Evolutionary conservation across 2,797 vertebrate species (phyloP).

Genomic region (Coilia nasus): DNA sequence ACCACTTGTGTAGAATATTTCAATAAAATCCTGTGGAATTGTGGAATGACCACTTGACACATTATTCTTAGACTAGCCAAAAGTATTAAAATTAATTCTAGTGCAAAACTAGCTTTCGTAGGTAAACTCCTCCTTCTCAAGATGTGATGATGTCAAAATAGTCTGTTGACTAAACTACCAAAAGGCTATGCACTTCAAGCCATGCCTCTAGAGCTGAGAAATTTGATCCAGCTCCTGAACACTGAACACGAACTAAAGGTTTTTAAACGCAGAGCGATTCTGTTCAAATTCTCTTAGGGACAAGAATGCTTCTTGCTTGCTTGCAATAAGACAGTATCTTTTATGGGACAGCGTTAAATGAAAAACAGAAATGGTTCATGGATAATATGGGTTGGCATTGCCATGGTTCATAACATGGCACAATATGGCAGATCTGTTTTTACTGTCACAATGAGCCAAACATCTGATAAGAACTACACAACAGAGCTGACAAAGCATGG

Average conservation of each 20-base stretch:
- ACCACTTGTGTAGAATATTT: too few relatives aligned
- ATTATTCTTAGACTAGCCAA: background rate
- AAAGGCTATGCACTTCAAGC: background rate
- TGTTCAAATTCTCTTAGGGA: background rate
- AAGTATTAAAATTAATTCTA: background rate
- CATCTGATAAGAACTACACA: background rate
- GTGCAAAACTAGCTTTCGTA: background rate
- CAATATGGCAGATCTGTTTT: background rate
- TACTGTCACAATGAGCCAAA: background rate
- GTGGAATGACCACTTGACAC: too few relatives aligned
- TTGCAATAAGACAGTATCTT: background rate
- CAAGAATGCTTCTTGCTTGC: background rate
- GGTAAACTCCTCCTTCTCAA: background rate
- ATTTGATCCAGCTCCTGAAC: background rate
- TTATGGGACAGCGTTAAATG: background rate
- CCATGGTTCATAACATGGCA: background rate
- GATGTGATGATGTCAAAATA: background rate
- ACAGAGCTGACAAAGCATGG: background rate
- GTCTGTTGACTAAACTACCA: background rate
- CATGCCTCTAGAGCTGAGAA: background rate
- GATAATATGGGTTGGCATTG: background rate
- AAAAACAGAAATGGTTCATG: too few relatives aligned
- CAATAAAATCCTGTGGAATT: too few relatives aligned
- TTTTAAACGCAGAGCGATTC: background rate
- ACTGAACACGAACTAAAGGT: background rate